Percentiles rank a stretch among this genome's conserved stretches.
phyloP scores from a whole-genome alignment of 2,888 invertebrate genomes.

The Dryocosmus kuriphilus region DNA sequence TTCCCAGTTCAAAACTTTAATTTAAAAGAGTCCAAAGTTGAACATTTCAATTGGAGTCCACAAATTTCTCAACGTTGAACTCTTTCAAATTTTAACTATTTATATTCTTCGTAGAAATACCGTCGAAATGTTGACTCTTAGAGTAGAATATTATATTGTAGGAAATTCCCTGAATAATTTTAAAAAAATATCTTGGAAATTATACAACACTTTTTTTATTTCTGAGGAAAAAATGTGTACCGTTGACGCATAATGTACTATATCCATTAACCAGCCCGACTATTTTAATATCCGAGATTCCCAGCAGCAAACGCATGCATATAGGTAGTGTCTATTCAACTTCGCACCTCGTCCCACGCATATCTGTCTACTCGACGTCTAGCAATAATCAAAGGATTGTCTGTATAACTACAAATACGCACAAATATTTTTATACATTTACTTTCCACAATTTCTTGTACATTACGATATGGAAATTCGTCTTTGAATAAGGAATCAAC shows the following conservation, averaged over 20 bases:
- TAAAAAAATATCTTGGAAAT: background rate
- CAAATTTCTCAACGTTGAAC: too few relatives aligned
- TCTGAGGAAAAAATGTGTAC: background rate
- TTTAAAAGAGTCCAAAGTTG: too few relatives aligned
- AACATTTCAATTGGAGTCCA: too few relatives aligned
- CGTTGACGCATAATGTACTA: background rate
- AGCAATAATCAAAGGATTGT: constrained; percentile 17
- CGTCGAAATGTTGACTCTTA: too few relatives aligned
- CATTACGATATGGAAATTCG: too few relatives aligned
- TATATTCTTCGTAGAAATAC: too few relatives aligned
- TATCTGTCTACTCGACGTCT: constrained; percentile 53
- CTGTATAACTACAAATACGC: background rate
- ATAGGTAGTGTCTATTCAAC: constrained; percentile 34
- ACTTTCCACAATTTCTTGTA: background rate
- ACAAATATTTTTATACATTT: background rate
- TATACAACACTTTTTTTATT: too few relatives aligned
- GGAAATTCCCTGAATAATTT: too few relatives aligned
- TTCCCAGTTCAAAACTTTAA: too few relatives aligned
- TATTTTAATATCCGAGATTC: constrained; percentile 28
- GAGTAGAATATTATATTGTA: too few relatives aligned
- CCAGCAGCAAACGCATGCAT: constrained; percentile 48
- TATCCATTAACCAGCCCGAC: background rate
- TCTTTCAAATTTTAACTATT: too few relatives aligned
- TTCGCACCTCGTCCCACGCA: constrained; percentile 45
- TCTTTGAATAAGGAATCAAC: too few relatives aligned